Evolutionary conservation across 1,140 invertebrate genomes (phyloP), one percentile per base, ranked within the genome.

Genomic region (Magallana ariakensis): DNA sequence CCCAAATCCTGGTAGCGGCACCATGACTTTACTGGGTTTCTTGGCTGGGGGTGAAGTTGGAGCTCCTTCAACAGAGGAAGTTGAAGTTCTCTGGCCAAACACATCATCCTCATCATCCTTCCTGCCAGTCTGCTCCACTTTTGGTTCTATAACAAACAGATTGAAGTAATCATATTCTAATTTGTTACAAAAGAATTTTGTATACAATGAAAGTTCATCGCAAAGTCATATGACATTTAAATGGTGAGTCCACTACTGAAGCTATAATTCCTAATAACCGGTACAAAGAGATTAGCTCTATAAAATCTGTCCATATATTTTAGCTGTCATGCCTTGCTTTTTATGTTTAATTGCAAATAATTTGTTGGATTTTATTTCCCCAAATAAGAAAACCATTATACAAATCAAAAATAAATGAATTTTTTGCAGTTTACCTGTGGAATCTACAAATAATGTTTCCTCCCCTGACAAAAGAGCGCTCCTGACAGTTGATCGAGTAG

Each of bases 21-120:
- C 81, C 81, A 75, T 33, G 66, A 75, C 66, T 75, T 75, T 75
- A 26, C 85, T 85, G 26, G 87, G 85, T 57, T 88, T 88, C 19
- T 88, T 88, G 4, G 87, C 87, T 46, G 87, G 87, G n/a, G 87
- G 85, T 33, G 87, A 86, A 8, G 85, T 58, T 26, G 80, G 84
- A 19, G 57, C 83, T 11, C 55, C 55, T 46, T 88, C 85, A 19
- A 54, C 57, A 75, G 66, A 75, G 22, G 66, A 75, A 22, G 66
- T 26, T 19, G 66, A 26, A 9, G 66, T 84, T 60, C 58, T 82
- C 56, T 75, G 62, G 8, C 54, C 33, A 82, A 87, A 87, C 46
- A 87, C 87, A 15, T 87, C 86, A 5, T 84, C 83, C 26, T 87
- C 86, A 26, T 66, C 82, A 22, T 11, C 46, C 60, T 81, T 53